phyloP scores from a whole-genome alignment of 2,797 vertebrate genomes.

The Capromys pilorides region DNA sequence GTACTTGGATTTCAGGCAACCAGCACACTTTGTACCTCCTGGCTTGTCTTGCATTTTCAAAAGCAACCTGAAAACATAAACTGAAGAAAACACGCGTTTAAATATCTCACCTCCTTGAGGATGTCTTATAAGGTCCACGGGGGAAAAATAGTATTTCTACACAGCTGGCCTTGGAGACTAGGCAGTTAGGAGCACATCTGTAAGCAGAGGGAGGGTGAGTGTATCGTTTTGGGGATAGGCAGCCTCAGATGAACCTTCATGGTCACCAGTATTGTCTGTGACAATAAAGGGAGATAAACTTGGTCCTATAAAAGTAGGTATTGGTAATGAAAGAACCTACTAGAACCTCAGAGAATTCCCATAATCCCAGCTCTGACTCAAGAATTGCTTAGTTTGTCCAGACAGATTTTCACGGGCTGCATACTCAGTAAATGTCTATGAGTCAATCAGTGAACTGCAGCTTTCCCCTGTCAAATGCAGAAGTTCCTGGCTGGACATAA shows the following conservation, averaged over 20 bases:
- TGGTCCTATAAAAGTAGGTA: neutral
- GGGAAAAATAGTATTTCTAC: neutral
- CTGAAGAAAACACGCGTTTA: neutral
- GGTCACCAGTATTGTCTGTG: neutral
- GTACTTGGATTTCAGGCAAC: neutral
- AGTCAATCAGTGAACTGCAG: neutral
- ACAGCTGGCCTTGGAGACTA: neutral
- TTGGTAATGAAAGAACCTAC: neutral
- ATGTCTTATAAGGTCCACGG: neutral
- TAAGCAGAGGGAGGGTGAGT: neutral
- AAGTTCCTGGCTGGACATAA: no score
- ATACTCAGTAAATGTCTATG: neutral
- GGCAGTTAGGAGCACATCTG: neutral
- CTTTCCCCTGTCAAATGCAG: neutral
- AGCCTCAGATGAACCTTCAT: neutral
- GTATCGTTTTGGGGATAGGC: neutral
- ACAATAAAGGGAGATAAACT: neutral
- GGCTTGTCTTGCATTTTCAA: neutral
- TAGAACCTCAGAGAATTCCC: neutral
- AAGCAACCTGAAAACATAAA: slow-evolving; percentile 45
- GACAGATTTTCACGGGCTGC: accelerated
- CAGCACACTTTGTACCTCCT: accelerated
- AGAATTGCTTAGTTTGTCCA: neutral
- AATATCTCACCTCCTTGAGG: neutral
- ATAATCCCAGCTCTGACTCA: no score